Evolutionary conservation across 2,797 vertebrate genomes (phyloP).

Genomic region (Helostoma temminkii): DNA sequence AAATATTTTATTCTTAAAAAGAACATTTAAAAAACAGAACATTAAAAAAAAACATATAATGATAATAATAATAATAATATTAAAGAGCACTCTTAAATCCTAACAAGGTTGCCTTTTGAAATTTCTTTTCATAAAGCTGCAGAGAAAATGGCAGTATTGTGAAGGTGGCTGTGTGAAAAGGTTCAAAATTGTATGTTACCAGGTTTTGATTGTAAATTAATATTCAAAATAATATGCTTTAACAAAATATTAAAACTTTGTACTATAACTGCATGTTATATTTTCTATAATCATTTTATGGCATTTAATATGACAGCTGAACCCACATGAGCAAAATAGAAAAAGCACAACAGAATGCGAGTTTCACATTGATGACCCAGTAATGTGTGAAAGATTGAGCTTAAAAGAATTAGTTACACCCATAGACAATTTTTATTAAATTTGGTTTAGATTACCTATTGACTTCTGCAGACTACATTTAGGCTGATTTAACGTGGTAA

Average conservation of each 20-base stretch:
- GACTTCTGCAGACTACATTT: no score
- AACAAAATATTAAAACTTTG: no score
- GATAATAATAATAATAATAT: no score
- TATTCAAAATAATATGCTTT: not conserved
- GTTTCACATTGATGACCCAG: not conserved
- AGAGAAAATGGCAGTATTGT: not conserved
- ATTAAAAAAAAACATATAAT: no score
- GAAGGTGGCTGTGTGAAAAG: not conserved
- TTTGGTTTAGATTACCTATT: no score
- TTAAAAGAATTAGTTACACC: slow-evolving; percentile 3
- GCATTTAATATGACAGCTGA: not conserved
- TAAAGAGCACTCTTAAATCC: not conserved
- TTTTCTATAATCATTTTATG: no score
- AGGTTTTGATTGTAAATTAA: not conserved
- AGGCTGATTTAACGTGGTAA: not conserved
- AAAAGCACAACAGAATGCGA: not conserved
- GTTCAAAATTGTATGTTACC: not conserved
- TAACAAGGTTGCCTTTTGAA: not conserved
- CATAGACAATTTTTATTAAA: no score
- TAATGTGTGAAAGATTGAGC: not conserved
- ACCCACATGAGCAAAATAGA: not conserved
- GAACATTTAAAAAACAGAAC: no score
- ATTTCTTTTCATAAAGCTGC: not conserved
- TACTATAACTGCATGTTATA: no score
- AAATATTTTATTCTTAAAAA: no score